Evolutionary conservation across 2,888 invertebrate species (phyloP).

Genomic region (Eupithecia exiguata): DNA sequence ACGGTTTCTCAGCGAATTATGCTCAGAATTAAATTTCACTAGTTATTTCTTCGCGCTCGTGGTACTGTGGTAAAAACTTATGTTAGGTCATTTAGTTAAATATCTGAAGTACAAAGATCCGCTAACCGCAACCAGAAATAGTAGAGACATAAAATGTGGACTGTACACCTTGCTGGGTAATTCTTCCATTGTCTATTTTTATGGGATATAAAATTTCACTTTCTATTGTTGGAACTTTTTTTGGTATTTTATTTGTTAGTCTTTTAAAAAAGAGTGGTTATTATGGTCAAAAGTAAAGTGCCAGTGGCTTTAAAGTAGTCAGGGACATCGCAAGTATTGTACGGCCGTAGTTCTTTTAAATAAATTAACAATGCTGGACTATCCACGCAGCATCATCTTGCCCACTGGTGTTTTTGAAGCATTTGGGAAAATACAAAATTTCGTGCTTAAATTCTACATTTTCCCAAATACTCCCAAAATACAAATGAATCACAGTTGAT

Average conservation of each 20-base stretch:
- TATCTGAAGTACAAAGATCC: slow-evolving; percentile 22
- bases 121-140: slow-evolving; percentile 27
- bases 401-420: no score
- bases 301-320: no score
- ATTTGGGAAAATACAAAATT: no score
- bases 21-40: neutral
- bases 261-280: neutral
- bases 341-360: no score
- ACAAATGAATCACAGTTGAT: no score
- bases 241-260: slow-evolving; percentile 2
- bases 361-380: no score
- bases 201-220: slow-evolving; percentile 63
- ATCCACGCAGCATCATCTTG: no score
- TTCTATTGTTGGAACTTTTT: slow-evolving; percentile 32
- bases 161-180: slow-evolving; percentile 48
- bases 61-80: slow-evolving; percentile 30
- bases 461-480: no score
- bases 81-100: slow-evolving; percentile 30
- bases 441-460: no score
- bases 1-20: neutral
- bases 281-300: neutral
- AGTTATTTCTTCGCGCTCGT: slow-evolving; percentile 22
- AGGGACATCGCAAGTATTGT: no score
- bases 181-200: slow-evolving; percentile 69
- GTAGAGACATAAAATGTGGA: slow-evolving; percentile 33